These are phyloP conservation scores for Oxyruncus cristatus DNA, from an alignment of 2,113 vertebrate species.

Conservation along the genomic window DNA sequence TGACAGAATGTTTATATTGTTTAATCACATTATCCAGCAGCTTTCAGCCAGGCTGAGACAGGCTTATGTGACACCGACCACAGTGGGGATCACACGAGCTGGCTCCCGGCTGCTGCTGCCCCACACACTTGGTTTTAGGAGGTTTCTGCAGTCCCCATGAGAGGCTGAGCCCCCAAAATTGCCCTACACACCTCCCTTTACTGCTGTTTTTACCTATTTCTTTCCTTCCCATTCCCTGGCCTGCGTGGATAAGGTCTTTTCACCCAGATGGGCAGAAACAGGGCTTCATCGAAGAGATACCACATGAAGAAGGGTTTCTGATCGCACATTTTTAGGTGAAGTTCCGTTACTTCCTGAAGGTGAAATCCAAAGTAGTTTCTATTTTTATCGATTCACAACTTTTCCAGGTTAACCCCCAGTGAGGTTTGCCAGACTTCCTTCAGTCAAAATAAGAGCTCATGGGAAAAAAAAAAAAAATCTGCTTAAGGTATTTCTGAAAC, in stretches of 20 bases:
- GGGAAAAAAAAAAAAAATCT: background rate
- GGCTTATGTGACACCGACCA: background rate
- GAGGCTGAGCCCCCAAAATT: background rate
- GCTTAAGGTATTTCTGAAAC: background rate
- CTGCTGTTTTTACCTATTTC: background rate
- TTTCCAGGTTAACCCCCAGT: background rate
- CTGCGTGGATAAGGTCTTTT: fast-evolving
- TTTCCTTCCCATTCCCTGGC: background rate
- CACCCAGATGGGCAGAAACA: background rate
- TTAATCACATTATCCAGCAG: conserved; percentile 35
- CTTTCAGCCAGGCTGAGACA: background rate
- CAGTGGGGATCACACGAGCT: background rate
- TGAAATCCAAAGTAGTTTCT: background rate
- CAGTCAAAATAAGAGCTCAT: background rate
- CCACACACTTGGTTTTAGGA: background rate
- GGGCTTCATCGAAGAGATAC: background rate
- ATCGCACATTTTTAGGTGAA: background rate
- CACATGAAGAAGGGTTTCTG: background rate
- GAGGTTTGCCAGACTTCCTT: background rate
- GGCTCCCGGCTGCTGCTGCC: background rate
- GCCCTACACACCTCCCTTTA: background rate
- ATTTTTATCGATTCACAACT: background rate
- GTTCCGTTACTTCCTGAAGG: background rate
- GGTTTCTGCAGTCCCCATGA: background rate
- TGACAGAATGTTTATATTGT: conserved; percentile 49